Evolutionary conservation across 2,113 vertebrate genomes (phyloP).

Genomic region (Thinocorus orbignyianus): DNA sequence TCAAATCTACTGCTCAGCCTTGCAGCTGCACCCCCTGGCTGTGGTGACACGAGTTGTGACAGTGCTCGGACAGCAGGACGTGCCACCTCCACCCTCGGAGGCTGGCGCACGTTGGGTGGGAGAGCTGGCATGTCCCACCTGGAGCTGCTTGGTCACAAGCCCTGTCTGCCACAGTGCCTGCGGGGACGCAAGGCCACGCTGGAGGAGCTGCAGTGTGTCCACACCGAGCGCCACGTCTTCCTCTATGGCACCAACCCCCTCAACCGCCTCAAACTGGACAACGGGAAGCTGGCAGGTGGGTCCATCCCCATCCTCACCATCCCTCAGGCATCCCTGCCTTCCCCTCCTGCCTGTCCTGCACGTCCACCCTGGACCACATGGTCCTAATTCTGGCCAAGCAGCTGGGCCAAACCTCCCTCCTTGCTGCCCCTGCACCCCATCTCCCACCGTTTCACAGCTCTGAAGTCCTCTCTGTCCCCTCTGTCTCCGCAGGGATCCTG

Average conservation of each 20-base stretch:
- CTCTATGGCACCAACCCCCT: conserved; percentile 88
- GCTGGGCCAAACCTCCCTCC: too few relatives aligned
- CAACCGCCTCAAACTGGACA: conserved; percentile 89
- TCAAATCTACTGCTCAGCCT: too few relatives aligned
- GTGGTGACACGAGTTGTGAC: accelerated
- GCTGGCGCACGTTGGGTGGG: accelerated
- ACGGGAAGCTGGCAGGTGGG: conserved; percentile 85
- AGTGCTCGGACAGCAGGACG: accelerated
- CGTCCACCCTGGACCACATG: accelerated
- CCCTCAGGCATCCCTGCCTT: background rate
- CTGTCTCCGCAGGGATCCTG: conserved; percentile 81
- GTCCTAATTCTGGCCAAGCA: background rate
- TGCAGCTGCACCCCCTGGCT: background rate
- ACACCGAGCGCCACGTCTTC: conserved; percentile 84
- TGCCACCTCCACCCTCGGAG: background rate
- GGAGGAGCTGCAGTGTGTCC: conserved; percentile 88
- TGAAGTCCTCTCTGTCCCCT: background rate
- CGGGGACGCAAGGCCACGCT: conserved; percentile 85
- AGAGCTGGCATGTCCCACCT: accelerated
- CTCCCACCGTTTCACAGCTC: background rate
- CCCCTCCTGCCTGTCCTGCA: background rate
- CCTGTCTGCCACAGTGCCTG: conserved; percentile 74
- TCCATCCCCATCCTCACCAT: accelerated
- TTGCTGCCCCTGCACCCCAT: too few relatives aligned
- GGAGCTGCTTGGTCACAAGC: background rate